Conservation (phyloP, 2,888 invertebrate genomes). For the Amblyteles armatorius region DNA sequence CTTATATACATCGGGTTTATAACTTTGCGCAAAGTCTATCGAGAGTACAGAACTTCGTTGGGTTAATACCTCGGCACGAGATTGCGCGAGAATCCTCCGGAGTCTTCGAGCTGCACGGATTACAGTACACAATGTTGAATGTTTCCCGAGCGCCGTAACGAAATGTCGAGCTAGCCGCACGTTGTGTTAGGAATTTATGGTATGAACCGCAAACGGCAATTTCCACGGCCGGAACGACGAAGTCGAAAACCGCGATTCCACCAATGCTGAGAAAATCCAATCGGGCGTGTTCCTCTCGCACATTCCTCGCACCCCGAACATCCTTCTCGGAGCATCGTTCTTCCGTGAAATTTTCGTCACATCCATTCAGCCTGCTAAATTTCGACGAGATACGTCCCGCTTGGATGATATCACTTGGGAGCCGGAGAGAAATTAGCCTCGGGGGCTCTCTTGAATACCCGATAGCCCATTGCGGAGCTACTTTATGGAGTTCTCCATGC, state of each 20-base stretch:
- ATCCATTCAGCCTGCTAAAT: conserved; percentile 23
- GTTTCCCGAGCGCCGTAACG: not conserved
- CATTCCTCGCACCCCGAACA: not conserved
- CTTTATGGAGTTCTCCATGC: not conserved
- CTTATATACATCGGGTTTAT: not conserved
- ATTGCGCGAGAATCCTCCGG: not conserved
- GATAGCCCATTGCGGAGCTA: not conserved
- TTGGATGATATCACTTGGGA: conserved; percentile 18
- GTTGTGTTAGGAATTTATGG: not conserved
- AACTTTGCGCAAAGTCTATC: not conserved
- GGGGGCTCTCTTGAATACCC: conserved; percentile 35
- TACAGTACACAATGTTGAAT: not conserved
- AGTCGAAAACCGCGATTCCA: conserved; percentile 13
- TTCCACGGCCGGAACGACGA: not conserved
- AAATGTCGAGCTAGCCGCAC: not conserved
- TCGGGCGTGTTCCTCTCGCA: not conserved
- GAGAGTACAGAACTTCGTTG: not conserved
- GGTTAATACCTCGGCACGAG: not conserved
- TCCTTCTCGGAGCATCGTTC: not conserved
- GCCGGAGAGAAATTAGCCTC: conserved; percentile 14
- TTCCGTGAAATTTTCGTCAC: not conserved
- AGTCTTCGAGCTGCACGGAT: not conserved
- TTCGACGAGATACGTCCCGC: conserved; percentile 19
- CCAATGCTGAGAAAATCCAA: conserved; percentile 28
- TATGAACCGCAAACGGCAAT: conserved; percentile 14